These are phyloP conservation scores for Musca domestica DNA, from an alignment of 1,140 invertebrate species.

Conservation along the genomic window DNA sequence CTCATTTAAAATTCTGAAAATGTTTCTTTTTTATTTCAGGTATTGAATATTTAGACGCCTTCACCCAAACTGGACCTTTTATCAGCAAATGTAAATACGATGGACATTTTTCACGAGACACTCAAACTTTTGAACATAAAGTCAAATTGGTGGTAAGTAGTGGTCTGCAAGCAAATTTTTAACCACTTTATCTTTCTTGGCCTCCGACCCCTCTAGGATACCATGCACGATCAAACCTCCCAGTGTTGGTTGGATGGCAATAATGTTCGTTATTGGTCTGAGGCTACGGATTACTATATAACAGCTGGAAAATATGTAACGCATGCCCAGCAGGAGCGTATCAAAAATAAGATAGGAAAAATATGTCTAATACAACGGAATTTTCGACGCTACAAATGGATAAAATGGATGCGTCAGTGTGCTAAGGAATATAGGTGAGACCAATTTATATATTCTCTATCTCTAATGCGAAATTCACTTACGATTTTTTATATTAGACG, in stretches of 20 bases:
- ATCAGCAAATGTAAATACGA: conserved; percentile 43
- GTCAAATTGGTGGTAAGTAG: conserved; percentile 40
- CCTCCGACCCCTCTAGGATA: conserved; percentile 34
- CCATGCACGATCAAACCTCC: conserved; percentile 45
- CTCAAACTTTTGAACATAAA: conserved; percentile 44
- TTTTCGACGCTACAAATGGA: conserved; percentile 43
- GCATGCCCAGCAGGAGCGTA: conserved; percentile 40
- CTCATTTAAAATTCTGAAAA: no score
- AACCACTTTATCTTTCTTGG: background rate
- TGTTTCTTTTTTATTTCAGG: no score
- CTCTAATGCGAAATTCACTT: conserved; percentile 1
- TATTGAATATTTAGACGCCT: conserved; percentile 60
- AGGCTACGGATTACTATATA: conserved; percentile 39
- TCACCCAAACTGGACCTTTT: conserved; percentile 61
- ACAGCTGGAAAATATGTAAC: conserved; percentile 45
- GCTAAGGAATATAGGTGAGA: conserved; percentile 52
- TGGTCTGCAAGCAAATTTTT: background rate
- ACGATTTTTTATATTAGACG: conserved; percentile 28
- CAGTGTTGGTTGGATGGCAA: conserved; percentile 46
- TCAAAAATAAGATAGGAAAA: conserved; percentile 41
- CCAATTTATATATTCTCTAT: background rate
- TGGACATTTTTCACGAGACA: conserved; percentile 45
- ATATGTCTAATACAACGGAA: conserved; percentile 49
- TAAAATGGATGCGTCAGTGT: conserved; percentile 47
- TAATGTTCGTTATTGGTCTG: conserved; percentile 40